These are phyloP conservation scores for Eristalis tenax DNA, from an alignment of 2,888 invertebrate species.

Conservation along the genomic window DNA sequence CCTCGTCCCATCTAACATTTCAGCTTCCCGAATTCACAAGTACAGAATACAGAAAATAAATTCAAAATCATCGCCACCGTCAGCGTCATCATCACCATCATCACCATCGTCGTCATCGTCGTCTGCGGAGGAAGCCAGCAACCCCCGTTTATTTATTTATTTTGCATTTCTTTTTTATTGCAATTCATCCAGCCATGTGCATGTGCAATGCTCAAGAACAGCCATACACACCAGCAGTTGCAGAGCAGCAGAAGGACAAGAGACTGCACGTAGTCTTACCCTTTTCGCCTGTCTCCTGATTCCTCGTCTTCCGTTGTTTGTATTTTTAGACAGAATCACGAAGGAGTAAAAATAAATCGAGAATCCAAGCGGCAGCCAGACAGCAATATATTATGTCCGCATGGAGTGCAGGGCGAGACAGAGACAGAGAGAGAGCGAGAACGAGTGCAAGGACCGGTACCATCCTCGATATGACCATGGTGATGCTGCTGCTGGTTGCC, in stretches of 20 bases:
- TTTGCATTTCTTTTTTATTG: background rate
- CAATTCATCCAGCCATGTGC: slow-evolving; percentile 21
- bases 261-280: slow-evolving; percentile 20
- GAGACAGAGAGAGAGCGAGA: slow-evolving; percentile 15
- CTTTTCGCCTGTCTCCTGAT: slow-evolving; percentile 16
- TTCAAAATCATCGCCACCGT: slow-evolving; percentile 47
- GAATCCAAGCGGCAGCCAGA: slow-evolving; percentile 51
- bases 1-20: slow-evolving; percentile 5
- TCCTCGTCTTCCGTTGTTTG: slow-evolving; percentile 36
- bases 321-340: slow-evolving; percentile 61
- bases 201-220: slow-evolving; percentile 20
- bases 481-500: background rate
- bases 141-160: slow-evolving; percentile 5
- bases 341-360: slow-evolving; percentile 66
- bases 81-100: slow-evolving; percentile 18
- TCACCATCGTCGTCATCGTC: slow-evolving; percentile 16
- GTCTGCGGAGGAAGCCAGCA: slow-evolving; percentile 13
- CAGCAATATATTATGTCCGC: slow-evolving; percentile 64
- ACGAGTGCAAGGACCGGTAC: slow-evolving; percentile 65
- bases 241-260: slow-evolving; percentile 17
- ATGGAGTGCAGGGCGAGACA: background rate
- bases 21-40: slow-evolving; percentile 40
- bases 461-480: slow-evolving; percentile 44
- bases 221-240: slow-evolving; percentile 24
- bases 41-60: slow-evolving; percentile 47